Percentiles rank a stretch among this genome's conserved stretches.
These are phyloP conservation scores for Calosoma granatense DNA, from an alignment of 1,140 invertebrate species.

Conservation along the genomic window DNA sequence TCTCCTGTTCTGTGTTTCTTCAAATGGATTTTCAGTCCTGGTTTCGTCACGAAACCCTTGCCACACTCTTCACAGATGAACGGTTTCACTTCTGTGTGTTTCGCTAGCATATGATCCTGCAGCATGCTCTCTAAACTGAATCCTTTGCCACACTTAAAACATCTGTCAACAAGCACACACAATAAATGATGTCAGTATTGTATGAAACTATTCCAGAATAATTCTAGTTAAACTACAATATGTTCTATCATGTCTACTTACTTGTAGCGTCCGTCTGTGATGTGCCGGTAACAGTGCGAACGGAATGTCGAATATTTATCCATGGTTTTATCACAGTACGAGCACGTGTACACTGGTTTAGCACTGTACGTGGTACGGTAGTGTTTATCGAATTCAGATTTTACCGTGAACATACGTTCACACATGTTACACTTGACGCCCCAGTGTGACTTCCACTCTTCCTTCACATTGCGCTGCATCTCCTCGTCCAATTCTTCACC, in stretches of 20 bases:
- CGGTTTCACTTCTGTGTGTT: conserved; percentile 32
- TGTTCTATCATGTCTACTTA: conserved; percentile 20
- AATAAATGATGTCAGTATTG: conserved; percentile 15
- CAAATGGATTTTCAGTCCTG: conserved; percentile 30
- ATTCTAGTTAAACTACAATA: conserved; percentile 2
- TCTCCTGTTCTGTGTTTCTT: conserved; percentile 32
- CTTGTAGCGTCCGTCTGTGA: conserved; percentile 32
- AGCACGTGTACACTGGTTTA: conserved; percentile 31
- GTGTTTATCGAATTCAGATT: conserved; percentile 29
- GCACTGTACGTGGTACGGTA: conserved; percentile 26
- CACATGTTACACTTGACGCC: conserved; percentile 33
- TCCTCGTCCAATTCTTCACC: conserved; percentile 25
- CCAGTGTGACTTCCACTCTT: conserved; percentile 29
- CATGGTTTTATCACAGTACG: conserved; percentile 32
- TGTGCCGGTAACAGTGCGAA: conserved; percentile 34
- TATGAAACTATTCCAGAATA: conserved; percentile 13
- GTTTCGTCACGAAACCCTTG: conserved; percentile 30
- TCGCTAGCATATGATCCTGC: conserved; percentile 28
- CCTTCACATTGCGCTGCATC: conserved; percentile 26
- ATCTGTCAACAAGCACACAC: too few species aligned
- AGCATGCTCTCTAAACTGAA: conserved; percentile 30
- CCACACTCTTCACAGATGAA: conserved; percentile 32
- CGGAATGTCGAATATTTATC: conserved; percentile 34
- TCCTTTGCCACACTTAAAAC: conserved; percentile 29
- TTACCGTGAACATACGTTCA: conserved; percentile 23